Conservation (phyloP, 2,888 invertebrate species). For the Thyatira batis region DNA sequence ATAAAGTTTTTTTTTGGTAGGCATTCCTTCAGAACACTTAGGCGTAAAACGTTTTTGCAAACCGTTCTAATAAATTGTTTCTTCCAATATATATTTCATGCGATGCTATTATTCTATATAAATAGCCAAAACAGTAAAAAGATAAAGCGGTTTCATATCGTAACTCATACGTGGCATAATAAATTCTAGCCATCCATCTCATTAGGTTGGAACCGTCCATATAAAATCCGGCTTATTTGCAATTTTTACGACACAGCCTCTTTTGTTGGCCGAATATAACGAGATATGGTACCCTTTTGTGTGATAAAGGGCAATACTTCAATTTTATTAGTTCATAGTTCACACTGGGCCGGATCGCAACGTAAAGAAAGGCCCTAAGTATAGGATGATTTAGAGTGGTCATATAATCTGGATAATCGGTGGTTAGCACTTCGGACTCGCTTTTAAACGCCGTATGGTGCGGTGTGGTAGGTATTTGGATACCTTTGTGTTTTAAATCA, state of each 20-base stretch:
- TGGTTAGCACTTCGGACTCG: conserved; percentile 60
- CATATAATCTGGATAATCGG: conserved; percentile 75
- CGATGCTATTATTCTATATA: background rate
- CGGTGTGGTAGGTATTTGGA: conserved; percentile 7
- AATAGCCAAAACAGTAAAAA: conserved; percentile 4
- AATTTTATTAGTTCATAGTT: conserved; percentile 80
- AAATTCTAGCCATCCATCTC: conserved; percentile 51
- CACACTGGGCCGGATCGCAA: conserved; percentile 51
- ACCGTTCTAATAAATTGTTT: conserved; percentile 3
- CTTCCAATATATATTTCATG: background rate
- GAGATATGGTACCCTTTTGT: conserved; percentile 69
- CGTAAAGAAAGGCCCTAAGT: conserved; percentile 61
- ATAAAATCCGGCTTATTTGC: conserved; percentile 70
- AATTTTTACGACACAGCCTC: conserved; percentile 69
- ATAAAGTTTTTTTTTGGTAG: too few species aligned
- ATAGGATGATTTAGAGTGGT: conserved; percentile 73
- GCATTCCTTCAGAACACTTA: too few species aligned
- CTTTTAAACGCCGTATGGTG: conserved; percentile 39
- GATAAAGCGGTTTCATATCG: conserved; percentile 30
- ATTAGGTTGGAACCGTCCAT: conserved; percentile 50
- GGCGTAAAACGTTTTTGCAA: conserved; percentile 9
- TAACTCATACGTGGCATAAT: conserved; percentile 34
- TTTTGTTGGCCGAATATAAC: conserved; percentile 62
- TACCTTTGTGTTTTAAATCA: too few species aligned
- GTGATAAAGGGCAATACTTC: conserved; percentile 69